A percentile compares a stretch with the other conserved stretches of the same genome.
These are phyloP conservation scores for Sclerodermus sp. DNA, from an alignment of 2,888 invertebrate species.

Conservation along the genomic window DNA sequence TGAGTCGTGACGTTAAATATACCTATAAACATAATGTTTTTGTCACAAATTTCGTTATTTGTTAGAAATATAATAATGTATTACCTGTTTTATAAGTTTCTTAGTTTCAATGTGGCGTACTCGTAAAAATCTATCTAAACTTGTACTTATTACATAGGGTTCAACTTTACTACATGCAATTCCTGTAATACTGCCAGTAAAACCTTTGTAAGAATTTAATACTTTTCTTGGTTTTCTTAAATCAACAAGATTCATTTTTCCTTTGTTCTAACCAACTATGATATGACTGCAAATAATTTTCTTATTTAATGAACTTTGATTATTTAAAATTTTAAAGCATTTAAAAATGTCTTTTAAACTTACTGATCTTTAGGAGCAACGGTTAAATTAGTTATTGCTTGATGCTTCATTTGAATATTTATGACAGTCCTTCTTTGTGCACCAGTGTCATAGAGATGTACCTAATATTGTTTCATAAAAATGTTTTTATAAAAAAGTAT, in stretches of 20 bases:
- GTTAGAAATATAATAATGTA: conserved; percentile 10
- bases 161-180: conserved; percentile 67
- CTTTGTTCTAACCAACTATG: conserved; percentile 85
- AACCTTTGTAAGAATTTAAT: conserved; percentile 81
- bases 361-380: conserved; percentile 68
- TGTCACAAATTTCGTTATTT: conserved; percentile 11
- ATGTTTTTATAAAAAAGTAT: too few relatives aligned
- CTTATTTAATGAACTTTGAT: too few relatives aligned
- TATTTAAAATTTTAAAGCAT: too few relatives aligned
- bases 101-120: conserved; percentile 77
- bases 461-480: too few relatives aligned
- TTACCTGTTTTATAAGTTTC: conserved; percentile 63
- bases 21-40: conserved; percentile 60
- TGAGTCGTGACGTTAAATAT: conserved; percentile 84
- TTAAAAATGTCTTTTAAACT: too few relatives aligned
- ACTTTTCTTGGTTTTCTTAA: conserved; percentile 67
- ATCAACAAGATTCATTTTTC: too few relatives aligned
- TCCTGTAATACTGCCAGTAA: conserved; percentile 79
- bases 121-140: conserved; percentile 79
- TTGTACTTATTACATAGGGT: conserved; percentile 70
- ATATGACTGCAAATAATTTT: conserved; percentile 34
- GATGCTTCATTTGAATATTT: conserved; percentile 69
- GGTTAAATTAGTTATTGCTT: too few relatives aligned
- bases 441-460: conserved; percentile 80
- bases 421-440: conserved; percentile 78